These are phyloP conservation scores for Sebastes variabilis DNA, from an alignment of 2,797 vertebrate genomes.

Conservation along the genomic window DNA sequence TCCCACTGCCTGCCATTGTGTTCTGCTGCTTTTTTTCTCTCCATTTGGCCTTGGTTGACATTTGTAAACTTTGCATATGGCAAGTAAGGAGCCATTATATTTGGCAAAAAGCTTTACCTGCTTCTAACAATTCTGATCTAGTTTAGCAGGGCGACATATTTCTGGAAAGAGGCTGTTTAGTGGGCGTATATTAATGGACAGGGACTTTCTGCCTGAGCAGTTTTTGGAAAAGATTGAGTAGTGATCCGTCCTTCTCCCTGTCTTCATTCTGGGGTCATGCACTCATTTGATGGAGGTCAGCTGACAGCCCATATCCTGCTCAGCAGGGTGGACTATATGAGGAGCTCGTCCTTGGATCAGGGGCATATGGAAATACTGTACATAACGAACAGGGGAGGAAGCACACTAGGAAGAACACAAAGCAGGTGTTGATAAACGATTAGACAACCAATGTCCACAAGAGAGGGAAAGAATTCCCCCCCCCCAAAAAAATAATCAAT, in stretches of 20 bases:
- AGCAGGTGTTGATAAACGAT: background rate
- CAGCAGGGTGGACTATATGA: background rate
- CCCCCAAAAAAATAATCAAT: background rate
- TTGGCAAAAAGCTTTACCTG: background rate
- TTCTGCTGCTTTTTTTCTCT: background rate
- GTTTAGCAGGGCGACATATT: background rate
- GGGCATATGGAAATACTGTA: background rate
- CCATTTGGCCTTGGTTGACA: background rate
- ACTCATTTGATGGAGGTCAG: slow-evolving; percentile 7
- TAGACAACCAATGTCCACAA: background rate
- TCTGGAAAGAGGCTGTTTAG: background rate
- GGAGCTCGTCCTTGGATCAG: background rate
- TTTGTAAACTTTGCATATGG: background rate
- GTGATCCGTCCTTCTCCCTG: background rate
- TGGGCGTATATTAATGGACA: background rate
- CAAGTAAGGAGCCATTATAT: background rate
- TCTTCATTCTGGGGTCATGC: background rate
- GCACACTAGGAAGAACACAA: background rate
- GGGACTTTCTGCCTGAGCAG: background rate
- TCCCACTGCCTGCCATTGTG: background rate
- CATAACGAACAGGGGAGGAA: background rate
- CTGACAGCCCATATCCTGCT: background rate
- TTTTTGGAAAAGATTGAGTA: background rate
- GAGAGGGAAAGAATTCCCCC: background rate
- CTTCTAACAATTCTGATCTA: background rate